A percentile compares a stretch with the other conserved stretches of the same genome.
Evolutionary conservation across 2,797 vertebrate species (phyloP).

Genomic region (Labroides dimidiatus): DNA sequence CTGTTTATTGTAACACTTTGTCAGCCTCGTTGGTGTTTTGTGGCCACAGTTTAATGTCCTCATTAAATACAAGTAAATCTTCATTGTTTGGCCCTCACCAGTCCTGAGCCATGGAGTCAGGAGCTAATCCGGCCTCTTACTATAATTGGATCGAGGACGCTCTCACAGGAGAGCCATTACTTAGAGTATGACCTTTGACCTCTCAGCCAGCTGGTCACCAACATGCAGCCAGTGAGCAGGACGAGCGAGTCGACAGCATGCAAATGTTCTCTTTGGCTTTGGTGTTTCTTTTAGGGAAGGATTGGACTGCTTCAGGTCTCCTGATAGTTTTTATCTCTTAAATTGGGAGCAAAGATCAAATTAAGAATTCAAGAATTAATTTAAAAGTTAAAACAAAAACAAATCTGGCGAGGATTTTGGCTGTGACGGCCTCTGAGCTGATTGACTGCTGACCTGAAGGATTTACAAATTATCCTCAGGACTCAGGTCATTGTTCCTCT

Average conservation of each 20-base stretch:
- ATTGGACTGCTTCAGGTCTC: neutral
- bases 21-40: neutral
- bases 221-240: slow-evolving; percentile 1
- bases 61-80: slow-evolving; percentile 10
- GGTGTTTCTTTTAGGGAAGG: neutral
- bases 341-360: slow-evolving; percentile 18
- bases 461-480: slow-evolving; percentile 6
- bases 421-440: neutral
- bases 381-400: slow-evolving; percentile 1
- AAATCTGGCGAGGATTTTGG: neutral
- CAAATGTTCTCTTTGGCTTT: neutral
- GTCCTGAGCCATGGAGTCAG: neutral
- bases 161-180: slow-evolving; percentile 27
- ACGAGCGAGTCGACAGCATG: neutral
- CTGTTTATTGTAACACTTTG: too few species aligned
- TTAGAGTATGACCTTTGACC: slow-evolving; percentile 61
- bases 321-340: slow-evolving; percentile 8
- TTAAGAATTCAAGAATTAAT: slow-evolving; percentile 1
- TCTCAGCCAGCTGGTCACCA: slow-evolving; percentile 33
- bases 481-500: neutral
- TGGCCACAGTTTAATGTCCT: neutral
- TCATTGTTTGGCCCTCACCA: neutral
- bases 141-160: slow-evolving; percentile 55
- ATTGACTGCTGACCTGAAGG: neutral
- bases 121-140: slow-evolving; percentile 39